Conservation (phyloP, 1,140 invertebrate species). For the Brachionus asplanchnoidis region DNA sequence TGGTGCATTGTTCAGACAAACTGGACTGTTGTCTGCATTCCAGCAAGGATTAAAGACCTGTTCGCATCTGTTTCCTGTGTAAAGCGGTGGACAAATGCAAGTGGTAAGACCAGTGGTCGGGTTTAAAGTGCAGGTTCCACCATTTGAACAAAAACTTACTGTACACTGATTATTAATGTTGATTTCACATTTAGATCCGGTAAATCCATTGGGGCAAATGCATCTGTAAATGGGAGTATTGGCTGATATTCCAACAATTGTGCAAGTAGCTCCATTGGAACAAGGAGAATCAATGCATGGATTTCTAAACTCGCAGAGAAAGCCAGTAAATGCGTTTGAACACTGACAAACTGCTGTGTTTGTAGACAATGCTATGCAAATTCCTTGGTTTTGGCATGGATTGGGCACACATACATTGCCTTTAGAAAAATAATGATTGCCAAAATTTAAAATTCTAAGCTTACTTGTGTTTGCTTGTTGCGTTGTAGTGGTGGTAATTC, state of each 20-base stretch:
- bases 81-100: constrained; percentile 19
- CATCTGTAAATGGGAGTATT: background rate
- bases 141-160: background rate
- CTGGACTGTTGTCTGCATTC: background rate
- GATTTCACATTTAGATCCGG: background rate
- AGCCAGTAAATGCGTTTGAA: constrained; percentile 47
- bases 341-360: constrained; percentile 45
- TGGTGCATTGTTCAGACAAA: background rate
- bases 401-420: constrained; percentile 44
- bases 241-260: background rate
- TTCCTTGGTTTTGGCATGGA: constrained; percentile 50
- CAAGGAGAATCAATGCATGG: constrained; percentile 41
- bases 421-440: background rate
- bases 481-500: background rate
- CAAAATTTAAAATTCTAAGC: background rate
- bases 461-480: background rate
- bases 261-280: constrained; percentile 41
- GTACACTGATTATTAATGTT: constrained; percentile 28
- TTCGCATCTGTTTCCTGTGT: background rate
- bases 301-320: constrained; percentile 51
- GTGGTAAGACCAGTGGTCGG: background rate
- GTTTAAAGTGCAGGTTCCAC: constrained; percentile 5
- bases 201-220: background rate
- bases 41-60: constrained; percentile 13
- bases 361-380: constrained; percentile 43